Evolutionary conservation across 2,113 vertebrate species (phyloP).

Genomic region (Hyla sarda): DNA sequence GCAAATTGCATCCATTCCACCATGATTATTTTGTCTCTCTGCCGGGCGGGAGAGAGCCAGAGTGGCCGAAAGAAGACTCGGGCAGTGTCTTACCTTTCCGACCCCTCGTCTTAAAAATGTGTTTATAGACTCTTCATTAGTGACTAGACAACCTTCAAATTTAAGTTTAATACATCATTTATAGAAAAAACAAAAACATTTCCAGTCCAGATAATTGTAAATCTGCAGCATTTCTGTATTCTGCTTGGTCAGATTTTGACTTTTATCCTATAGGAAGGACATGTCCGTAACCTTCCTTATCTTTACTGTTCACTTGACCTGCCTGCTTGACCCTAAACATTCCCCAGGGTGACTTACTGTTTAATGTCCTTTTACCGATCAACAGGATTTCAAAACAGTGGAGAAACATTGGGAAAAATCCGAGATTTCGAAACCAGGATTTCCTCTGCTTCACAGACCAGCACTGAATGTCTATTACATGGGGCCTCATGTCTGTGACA

Average conservation of each 20-base stretch:
- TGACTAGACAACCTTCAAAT: too few relatives aligned
- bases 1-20: too few relatives aligned
- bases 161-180: neutral
- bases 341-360: neutral
- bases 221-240: neutral
- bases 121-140: too few relatives aligned
- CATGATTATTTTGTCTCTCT: too few relatives aligned
- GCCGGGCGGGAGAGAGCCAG: too few relatives aligned
- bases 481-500: neutral
- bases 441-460: neutral
- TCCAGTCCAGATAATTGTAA: neutral
- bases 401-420: neutral
- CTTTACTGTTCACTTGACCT: slow-evolving; percentile 28
- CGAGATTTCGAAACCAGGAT: neutral
- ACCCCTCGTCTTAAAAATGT: too few relatives aligned
- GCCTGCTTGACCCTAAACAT: neutral
- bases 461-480: neutral
- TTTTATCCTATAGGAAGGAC: neutral
- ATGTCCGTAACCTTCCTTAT: neutral
- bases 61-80: too few relatives aligned
- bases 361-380: neutral
- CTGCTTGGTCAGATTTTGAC: neutral
- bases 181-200: neutral
- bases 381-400: slow-evolving; percentile 26
- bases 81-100: too few relatives aligned